Conservation (phyloP, 2,797 vertebrate genomes). For the Dallia pectoralis region DNA sequence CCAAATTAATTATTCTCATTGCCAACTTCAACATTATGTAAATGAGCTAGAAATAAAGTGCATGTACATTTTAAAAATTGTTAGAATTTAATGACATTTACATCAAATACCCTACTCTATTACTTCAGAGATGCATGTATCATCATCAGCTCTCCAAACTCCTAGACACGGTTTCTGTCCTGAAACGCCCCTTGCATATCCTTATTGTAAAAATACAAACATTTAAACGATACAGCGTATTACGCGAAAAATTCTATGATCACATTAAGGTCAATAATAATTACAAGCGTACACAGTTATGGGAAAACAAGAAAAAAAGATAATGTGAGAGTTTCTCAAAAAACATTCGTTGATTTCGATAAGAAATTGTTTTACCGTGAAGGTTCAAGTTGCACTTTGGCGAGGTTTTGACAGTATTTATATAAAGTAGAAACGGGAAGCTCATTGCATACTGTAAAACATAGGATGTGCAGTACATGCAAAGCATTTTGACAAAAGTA, state of each 20-base stretch:
- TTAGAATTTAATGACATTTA: background rate
- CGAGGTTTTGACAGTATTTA: conserved; percentile 12
- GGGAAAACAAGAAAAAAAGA: background rate
- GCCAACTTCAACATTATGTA: conserved; percentile 34
- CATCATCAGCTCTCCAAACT: too few relatives aligned
- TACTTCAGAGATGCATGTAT: background rate
- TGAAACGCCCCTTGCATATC: background rate
- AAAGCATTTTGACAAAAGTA: conserved; percentile 14
- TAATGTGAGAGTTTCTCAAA: background rate
- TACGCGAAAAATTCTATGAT: conserved; percentile 41
- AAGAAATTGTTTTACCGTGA: background rate
- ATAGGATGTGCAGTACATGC: conserved; percentile 40
- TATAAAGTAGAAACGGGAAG: conserved; percentile 2
- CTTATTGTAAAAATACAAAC: conserved; percentile 9
- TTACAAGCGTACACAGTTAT: background rate
- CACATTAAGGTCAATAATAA: conserved; percentile 19
- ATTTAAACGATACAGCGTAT: conserved; percentile 18
- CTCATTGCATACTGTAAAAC: conserved; percentile 14
- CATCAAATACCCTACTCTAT: background rate
- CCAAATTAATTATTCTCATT: conserved; percentile 38
- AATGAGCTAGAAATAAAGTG: conserved; percentile 20
- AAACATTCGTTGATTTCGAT: background rate
- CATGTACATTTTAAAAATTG: conserved; percentile 5
- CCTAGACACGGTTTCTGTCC: background rate
- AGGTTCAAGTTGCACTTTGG: conserved; percentile 11